Conservation (phyloP, 64 coral and sea anemone genomes). For the Montipora cactus region DNA sequence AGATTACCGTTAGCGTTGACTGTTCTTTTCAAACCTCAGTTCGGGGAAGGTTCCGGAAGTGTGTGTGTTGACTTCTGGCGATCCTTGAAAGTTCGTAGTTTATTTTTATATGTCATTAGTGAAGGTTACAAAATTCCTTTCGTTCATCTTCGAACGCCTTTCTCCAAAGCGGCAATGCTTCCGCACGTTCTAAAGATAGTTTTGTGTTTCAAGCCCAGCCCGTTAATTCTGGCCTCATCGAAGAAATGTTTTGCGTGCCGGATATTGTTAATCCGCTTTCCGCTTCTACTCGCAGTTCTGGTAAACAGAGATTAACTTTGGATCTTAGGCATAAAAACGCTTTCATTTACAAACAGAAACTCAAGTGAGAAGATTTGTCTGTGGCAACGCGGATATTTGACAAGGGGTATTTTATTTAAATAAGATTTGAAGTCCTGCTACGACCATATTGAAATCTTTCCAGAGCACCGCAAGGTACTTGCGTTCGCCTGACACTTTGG, state of each 20-base stretch:
- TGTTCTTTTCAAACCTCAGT: not conserved
- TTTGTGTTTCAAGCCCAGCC: not conserved
- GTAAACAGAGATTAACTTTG: conserved; percentile 28
- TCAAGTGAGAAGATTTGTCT: not conserved
- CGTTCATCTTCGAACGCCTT: not conserved
- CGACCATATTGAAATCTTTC: conserved; percentile 14
- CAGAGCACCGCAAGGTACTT: not conserved
- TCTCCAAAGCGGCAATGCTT: not conserved
- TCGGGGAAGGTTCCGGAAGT: not conserved
- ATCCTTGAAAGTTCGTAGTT: conserved; percentile 4
- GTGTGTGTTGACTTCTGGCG: conserved; percentile 4
- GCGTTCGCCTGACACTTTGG: conserved; percentile 5
- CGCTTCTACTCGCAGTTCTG: not conserved
- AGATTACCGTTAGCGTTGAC: not conserved
- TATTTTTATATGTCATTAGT: conserved; percentile 7
- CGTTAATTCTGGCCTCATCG: not conserved
- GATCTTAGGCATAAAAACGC: conserved; percentile 31
- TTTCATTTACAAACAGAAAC: conserved; percentile 31
- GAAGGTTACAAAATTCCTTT: conserved; percentile 34
- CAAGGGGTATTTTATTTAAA: not conserved
- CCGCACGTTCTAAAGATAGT: not conserved
- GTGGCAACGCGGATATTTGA: not conserved
- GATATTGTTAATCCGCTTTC: conserved; percentile 33
- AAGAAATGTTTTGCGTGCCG: not conserved
- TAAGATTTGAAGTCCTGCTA: conserved; percentile 47